Base-by-base conservation (phyloP, 1,140 invertebrate genomes). In the Lethrus apterus region DNA sequence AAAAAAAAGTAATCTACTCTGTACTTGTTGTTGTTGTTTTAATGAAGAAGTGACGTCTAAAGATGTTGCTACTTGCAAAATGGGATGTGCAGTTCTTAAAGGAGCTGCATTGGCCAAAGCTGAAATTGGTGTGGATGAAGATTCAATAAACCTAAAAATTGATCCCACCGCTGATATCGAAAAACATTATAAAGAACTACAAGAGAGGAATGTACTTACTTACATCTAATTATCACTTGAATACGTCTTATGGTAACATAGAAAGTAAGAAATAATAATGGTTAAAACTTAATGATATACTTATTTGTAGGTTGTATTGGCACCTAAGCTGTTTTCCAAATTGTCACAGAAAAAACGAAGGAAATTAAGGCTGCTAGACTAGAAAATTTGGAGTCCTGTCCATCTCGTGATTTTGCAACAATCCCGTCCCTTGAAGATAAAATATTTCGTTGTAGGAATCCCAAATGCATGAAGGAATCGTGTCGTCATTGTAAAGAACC, bases 401-500 rank as follows among this genome's bases (percentile, higher is more conserved):
- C 79, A 3, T 81, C 79, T 56, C 83, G 80, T 61, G 70, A 72
- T 44, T 82, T 76, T 62, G 71, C 72, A 15, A 75, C 72, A 10
- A 79, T 81, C 53, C 67, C 74, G 3, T 60, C 74, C 9, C 61
- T 66, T 9, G 68, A 72, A 34, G 75, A 81, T 52, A 79, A 76
- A 62, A 61, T 83, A 2, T 81, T 84, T 48, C 72, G 66, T 43
- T 84, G 81, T 51, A 50, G 75, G 0, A 81, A 83, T 65, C 69
- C 71, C 3, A 75, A 81, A 17, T 83, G 81, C 53, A 72, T 76
- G 59, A 79, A 77, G 59, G 79, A 80, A 51, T 73, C 77, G 1
- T 84, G 80, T 60, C 66, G 79, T 67, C 70, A 50, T 1, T 83
- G 80, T 52, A 73, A 77, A 50, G 72, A 80, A 59, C 64, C 70